Evolutionary conservation across 2,113 vertebrate species (phyloP), one percentile per base, ranked within the genome.

Genomic region (Triplophysa dalaica): DNA sequence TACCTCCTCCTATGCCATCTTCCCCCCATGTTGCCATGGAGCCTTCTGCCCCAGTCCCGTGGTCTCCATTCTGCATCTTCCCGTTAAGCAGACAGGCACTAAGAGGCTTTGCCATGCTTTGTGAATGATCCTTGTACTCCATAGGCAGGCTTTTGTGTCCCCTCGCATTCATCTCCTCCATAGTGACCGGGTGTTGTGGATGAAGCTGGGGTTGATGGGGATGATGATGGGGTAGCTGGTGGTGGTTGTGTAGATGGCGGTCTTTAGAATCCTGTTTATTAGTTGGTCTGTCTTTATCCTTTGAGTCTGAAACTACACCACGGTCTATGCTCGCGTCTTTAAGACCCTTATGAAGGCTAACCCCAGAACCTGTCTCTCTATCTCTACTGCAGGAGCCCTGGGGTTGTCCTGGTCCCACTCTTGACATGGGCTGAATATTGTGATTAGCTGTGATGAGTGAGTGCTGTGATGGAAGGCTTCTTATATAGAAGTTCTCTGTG

Each of bases 401-500:
- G n/a, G 94, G 91, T 86, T 95, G 95, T 24, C 94, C 90, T 1
- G 95, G 91, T 41, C 94, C 91, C 0, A 94, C 87, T 8, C 95
- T 93, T 86, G 96, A 86, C 87, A 98, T 94, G 33, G 94, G 85
- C 0, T 95, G 94, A 87, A 97, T 95, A 89, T 90, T 90, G 81
- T 95, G 97, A 90, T 96, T 93, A 86, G 96, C 61, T 17, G 97
- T 94, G 45, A 98, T 94, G 80, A 98, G 92, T 2, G 97, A 86
- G 19, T 96, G 95, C 85, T 98, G 97, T 2, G 96, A 93, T 0
- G 97, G 95, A 86, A 99, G 94, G 91, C 96, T 94, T 86, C 96
- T 93, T 86, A 98, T 94, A 89, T 98, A 99, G 92, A 99, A 99
- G 90, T 98, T 98, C 91, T 99, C 97, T 99, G 91, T 3, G 61